Base-by-base conservation (phyloP, 2,113 vertebrate genomes). In the Nycticryphes semicollaris region DNA sequence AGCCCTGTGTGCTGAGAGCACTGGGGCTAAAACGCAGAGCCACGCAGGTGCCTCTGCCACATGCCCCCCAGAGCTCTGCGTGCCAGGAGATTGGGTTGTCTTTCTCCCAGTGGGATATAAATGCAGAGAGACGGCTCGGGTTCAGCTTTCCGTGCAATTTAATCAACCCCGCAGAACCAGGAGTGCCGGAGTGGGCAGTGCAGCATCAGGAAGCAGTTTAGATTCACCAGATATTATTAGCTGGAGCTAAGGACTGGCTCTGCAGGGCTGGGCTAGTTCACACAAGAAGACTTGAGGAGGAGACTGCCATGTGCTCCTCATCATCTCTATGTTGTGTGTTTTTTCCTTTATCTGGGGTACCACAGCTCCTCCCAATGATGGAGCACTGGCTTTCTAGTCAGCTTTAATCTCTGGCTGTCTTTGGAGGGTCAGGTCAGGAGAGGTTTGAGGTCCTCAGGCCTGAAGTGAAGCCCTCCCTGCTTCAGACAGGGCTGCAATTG, bases 401-500 rank as follows among this genome's bases (percentile, higher is more conserved):
- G 57, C 70, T 94, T 89, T 94, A 83, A 96, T 96, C 89, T 78
- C 54, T 93, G 35, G 45, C 48, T 95, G 69, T 77, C 54, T 88
- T 91, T 48, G 60, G 92, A 89, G 37, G 86, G 86, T 93, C 84
- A 87, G 90, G 67, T 50, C 3, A 8, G 78, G 81, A 67, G 70
- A 87, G 45, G 51, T 93, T 93, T 92, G 70, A 83, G 43, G 89
- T 95, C 70, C 73, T 88, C 47, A 79, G 75, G 53, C 87, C 87
- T 87, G 48, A 96, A 94, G 72, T 48, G 41, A 89, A 97, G 75
- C 82, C 81, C 84, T 96, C 78, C 84, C 76, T 92, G 67, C 85
- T 84, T 93, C 91, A 97, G 87, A 86, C 87, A 90, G 89, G 92
- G 31, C 92, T 93, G 85, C 92, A 97, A 96, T 97, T 96, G 95